phyloP scores from a whole-genome alignment of 2,113 vertebrate species.

The Sylvietta virens region DNA sequence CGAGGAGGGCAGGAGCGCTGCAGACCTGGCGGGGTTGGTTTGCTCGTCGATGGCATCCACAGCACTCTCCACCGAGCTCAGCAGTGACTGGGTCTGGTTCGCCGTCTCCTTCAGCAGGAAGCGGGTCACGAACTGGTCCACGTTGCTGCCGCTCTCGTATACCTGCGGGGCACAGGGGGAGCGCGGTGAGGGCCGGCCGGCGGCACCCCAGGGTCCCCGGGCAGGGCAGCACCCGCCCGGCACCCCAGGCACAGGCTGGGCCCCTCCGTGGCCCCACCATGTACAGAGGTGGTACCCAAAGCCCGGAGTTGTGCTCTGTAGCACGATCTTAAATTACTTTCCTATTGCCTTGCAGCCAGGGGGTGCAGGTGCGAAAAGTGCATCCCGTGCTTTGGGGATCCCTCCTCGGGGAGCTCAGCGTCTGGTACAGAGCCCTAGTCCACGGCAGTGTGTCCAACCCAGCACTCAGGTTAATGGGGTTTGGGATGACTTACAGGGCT shows the following conservation, averaged over 20 bases:
- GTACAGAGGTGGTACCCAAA: background rate
- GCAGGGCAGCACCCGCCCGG: accelerated
- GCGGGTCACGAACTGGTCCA: constrained; percentile 96
- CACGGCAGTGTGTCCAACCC: accelerated
- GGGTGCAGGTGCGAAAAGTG: background rate
- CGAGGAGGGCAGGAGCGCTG: background rate
- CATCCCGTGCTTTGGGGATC: background rate
- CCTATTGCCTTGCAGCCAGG: background rate
- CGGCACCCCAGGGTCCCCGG: background rate
- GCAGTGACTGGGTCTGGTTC: constrained; percentile 93
- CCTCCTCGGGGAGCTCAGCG: accelerated
- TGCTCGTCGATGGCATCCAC: constrained; percentile 96
- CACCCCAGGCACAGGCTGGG: accelerated
- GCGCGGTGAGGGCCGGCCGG: accelerated
- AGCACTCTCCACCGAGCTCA: constrained; percentile 93
- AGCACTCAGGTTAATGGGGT: background rate
- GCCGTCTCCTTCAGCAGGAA: constrained; percentile 96
- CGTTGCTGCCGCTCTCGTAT: constrained; percentile 88
- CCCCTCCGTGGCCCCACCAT: accelerated
- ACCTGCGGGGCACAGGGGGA: constrained; percentile 69
- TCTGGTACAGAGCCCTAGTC: background rate
- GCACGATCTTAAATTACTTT: background rate
- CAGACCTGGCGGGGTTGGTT: constrained; percentile 86
- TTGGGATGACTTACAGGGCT: background rate
- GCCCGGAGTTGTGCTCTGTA: accelerated